Evolutionary conservation across 2,113 vertebrate species (phyloP).

Genomic region (Xenopus laevis): DNA sequence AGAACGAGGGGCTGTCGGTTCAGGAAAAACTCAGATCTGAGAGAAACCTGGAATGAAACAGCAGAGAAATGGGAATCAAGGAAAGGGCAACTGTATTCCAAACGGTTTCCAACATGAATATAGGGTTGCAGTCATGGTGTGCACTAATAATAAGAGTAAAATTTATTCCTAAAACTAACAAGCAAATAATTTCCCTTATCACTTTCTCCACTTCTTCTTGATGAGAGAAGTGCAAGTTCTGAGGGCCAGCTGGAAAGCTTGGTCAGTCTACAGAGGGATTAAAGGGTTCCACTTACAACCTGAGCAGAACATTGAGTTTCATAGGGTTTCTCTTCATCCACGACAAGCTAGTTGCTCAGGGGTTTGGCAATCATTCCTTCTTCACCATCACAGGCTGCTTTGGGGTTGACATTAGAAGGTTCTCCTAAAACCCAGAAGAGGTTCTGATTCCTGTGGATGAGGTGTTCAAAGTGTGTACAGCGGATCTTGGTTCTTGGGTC

Average conservation of each 20-base stretch:
- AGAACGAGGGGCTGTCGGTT: not conserved
- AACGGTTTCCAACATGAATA: constrained; percentile 50
- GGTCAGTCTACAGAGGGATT: constrained; percentile 47
- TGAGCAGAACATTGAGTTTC: not conserved
- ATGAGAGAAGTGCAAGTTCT: constrained; percentile 60
- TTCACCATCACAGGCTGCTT: constrained; percentile 11
- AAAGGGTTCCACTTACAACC: not conserved
- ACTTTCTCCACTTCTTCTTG: constrained; percentile 62
- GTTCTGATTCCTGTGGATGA: constrained; percentile 17
- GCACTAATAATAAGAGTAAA: constrained; percentile 54
- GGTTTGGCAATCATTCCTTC: not conserved
- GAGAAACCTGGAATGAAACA: constrained; percentile 49
- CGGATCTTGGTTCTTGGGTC: too few species aligned
- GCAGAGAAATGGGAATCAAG: constrained; percentile 38
- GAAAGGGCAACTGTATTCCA: constrained; percentile 41
- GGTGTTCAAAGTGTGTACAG: constrained; percentile 4
- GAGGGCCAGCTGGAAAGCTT: constrained; percentile 10
- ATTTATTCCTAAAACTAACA: constrained; percentile 51
- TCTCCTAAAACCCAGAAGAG: constrained; percentile 15
- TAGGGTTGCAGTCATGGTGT: constrained; percentile 56
- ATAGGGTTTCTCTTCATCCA: constrained; percentile 25
- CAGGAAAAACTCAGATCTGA: constrained; percentile 48
- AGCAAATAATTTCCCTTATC: constrained; percentile 50
- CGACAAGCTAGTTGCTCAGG: not conserved
- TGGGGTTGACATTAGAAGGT: not conserved